Conservation (phyloP, 2,797 vertebrate genomes). For the Alauda arvensis region DNA sequence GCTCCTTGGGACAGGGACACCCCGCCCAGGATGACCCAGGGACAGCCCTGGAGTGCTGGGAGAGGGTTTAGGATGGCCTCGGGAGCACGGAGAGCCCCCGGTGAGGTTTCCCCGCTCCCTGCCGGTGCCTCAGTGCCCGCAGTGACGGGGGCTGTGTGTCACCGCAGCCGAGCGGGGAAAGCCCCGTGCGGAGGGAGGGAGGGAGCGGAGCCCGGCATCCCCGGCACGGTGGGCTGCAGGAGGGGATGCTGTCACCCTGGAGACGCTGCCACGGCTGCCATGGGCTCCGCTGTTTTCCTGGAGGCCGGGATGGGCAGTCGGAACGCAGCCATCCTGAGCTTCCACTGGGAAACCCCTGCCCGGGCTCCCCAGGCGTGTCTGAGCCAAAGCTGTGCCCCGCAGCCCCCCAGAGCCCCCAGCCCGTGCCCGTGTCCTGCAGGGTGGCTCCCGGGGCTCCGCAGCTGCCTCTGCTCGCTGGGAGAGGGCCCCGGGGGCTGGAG, state of each 20-base stretch:
- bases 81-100: rapidly evolving
- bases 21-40: rapidly evolving
- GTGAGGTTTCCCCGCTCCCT: neutral
- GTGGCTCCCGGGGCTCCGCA: neutral
- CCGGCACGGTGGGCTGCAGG: neutral
- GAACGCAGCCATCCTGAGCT: rapidly evolving
- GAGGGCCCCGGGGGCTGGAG: too few relatives aligned
- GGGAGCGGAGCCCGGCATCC: neutral
- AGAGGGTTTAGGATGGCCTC: neutral
- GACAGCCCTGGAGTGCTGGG: neutral
- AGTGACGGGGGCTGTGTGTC: neutral
- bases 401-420: rapidly evolving
- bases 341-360: neutral
- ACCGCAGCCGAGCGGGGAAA: neutral
- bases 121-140: neutral
- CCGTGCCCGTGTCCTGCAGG: neutral
- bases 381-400: neutral
- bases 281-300: neutral
- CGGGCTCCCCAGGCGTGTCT: neutral
- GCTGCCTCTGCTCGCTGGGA: neutral
- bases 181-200: neutral
- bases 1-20: neutral
- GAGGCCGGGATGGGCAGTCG: neutral
- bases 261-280: neutral
- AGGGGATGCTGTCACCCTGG: slow-evolving; percentile 31